Conservation (phyloP, 1,140 invertebrate species). For the Cydia splendana region DNA sequence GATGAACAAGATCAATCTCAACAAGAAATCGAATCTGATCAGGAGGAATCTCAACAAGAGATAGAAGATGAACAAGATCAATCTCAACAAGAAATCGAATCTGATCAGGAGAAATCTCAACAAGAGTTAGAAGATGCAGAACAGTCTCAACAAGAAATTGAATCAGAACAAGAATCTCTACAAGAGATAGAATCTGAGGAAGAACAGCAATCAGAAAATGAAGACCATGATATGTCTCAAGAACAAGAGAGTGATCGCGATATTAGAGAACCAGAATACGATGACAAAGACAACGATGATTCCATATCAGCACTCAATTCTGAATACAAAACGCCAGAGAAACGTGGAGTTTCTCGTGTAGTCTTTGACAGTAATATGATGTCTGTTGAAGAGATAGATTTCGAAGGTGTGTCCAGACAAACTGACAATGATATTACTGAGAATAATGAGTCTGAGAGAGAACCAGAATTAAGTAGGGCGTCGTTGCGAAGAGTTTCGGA, state of each 20-base stretch:
- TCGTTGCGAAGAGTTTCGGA: not conserved
- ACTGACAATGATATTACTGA: not conserved
- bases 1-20: no score
- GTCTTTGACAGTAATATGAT: slow-evolving; percentile 14
- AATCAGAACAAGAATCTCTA: slow-evolving; percentile 40
- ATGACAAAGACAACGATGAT: not conserved
- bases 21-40: no score
- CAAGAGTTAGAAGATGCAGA: not conserved
- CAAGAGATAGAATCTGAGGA: slow-evolving; percentile 37
- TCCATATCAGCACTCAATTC: not conserved
- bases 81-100: not conserved
- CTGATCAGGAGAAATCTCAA: no score
- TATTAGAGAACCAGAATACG: not conserved
- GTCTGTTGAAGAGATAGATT: slow-evolving; percentile 14
- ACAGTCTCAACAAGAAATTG: slow-evolving; percentile 23
- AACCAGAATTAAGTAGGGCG: not conserved
- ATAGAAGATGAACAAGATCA: not conserved
- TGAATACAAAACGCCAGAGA: not conserved
- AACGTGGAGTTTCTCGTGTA: not conserved
- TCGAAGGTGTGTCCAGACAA: not conserved
- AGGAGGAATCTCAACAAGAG: not conserved
- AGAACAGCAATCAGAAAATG: not conserved
- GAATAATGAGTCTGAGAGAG: not conserved
- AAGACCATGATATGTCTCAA: not conserved
- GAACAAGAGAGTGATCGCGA: slow-evolving; percentile 1